A percentile compares a stretch with the other conserved stretches of the same genome.
Conservation (phyloP, 2,797 vertebrate species). For the Sebastes iracundus region DNA sequence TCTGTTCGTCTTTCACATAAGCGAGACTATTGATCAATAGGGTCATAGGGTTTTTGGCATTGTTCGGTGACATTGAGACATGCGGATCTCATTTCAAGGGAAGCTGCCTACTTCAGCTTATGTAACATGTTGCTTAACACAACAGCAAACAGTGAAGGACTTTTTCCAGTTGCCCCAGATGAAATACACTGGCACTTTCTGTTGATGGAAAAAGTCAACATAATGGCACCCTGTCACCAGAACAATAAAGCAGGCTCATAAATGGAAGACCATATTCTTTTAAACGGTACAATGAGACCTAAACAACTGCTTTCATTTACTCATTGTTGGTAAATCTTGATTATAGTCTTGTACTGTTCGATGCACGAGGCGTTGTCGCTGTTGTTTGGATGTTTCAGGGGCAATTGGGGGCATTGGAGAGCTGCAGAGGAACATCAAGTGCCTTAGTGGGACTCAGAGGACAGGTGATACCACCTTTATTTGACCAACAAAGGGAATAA, state of each 20-base stretch:
- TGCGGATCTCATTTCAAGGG: conserved; percentile 21
- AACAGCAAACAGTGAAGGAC: background rate
- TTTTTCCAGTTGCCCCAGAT: background rate
- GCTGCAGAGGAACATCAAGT: conserved; percentile 5
- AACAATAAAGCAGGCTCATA: background rate
- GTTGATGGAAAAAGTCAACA: conserved; percentile 13
- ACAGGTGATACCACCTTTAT: conserved; percentile 16
- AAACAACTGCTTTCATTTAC: background rate
- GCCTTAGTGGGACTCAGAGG: background rate
- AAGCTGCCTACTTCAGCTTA: conserved; percentile 1
- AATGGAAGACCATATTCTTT: background rate
- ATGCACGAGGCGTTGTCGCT: background rate
- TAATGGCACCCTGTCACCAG: conserved; percentile 14
- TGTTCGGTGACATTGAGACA: conserved; percentile 19
- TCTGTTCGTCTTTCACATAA: background rate
- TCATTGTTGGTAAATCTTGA: conserved; percentile 4
- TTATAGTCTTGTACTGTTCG: conserved; percentile 14
- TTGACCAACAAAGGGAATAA: conserved; percentile 49
- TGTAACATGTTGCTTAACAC: conserved; percentile 13
- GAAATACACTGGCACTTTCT: background rate
- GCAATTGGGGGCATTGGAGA: conserved; percentile 7
- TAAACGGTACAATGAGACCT: background rate
- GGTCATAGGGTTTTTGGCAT: conserved; percentile 22
- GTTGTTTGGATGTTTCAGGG: conserved; percentile 4
- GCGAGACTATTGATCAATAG: conserved; percentile 8